Evolutionary conservation across 2,113 vertebrate genomes (phyloP), one percentile per base, ranked within the genome.

Genomic region (Lampris megalopsis): DNA sequence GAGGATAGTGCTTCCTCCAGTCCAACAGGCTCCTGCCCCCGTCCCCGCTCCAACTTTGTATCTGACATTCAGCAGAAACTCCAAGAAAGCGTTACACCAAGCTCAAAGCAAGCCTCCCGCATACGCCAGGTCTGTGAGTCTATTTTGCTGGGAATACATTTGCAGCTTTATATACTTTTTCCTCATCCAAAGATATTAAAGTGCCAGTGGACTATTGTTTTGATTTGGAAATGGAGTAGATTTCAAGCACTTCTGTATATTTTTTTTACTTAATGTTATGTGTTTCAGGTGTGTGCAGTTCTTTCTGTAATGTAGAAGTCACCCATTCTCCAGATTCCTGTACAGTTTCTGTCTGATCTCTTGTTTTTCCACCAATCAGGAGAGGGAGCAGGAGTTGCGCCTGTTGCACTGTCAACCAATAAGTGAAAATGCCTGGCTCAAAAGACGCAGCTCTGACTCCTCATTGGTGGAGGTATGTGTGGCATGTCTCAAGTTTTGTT

Each of bases 381-480:
- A 92, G 63, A 89, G 93, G 11, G 81, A 92, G 41, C 70, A 89
- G 43, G 93, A 95, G 80, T 36, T 95, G 62, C 87, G 58, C 68
- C 71, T 80, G 37, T 13, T 95, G 61, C 86, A 11, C 0, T 81
- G 90, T 42, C 90, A 91, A 63, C 90, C 93, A 2, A 92, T 94
- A 41, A 77, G 84, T 62, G 86, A 93, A 47, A 95, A 94, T 38
- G 84, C 89, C 84, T 95, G 93, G 93, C 69, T 94, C 47, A 95
- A 92, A 40, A 91, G 92, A 62, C 93, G 90, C 81, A 81, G 5
- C 67, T 93, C 93, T 1, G 92, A 93, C 56, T 73, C 91, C 2
- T 86, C 84, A 0, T 62, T 93, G 24, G 40, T 69, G 67, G 83
- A 89, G 89, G 93, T 94, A 53, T 59, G 84, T 72, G 74, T 70